These are phyloP conservation scores for Drosophila niveifrons DNA, from an alignment of 2,888 invertebrate species.

Conservation along the genomic window DNA sequence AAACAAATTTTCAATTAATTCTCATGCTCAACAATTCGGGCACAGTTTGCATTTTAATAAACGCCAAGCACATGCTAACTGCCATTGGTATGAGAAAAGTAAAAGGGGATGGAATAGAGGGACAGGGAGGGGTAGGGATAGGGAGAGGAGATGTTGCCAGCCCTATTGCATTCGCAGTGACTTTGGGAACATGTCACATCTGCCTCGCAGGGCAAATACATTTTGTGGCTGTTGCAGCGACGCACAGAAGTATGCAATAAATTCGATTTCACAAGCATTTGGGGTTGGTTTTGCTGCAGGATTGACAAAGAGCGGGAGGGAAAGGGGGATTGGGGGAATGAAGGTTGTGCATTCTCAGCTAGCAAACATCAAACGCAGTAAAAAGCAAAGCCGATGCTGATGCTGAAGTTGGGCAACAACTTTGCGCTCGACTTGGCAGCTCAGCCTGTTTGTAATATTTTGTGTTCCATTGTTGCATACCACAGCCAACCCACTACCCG, in stretches of 20 bases:
- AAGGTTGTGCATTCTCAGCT: not conserved
- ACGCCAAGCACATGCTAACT: slow-evolving; percentile 68
- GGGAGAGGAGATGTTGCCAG: not conserved
- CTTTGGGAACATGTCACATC: slow-evolving; percentile 70
- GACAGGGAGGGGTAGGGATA: not conserved
- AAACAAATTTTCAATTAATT: slow-evolving; percentile 74
- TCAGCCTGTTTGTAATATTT: slow-evolving; percentile 64
- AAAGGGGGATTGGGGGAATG: not conserved
- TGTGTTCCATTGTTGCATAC: slow-evolving; percentile 58
- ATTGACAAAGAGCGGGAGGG: not conserved
- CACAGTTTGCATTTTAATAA: slow-evolving; percentile 68
- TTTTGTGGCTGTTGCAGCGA: slow-evolving; percentile 67
- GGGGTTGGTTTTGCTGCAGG: not conserved
- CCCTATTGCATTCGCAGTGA: slow-evolving; percentile 26
- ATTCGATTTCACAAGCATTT: slow-evolving; percentile 63
- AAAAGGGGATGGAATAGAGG: not conserved
- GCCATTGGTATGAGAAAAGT: not conserved
- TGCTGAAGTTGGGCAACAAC: slow-evolving; percentile 53
- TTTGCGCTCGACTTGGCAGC: slow-evolving; percentile 60
- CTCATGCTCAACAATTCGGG: slow-evolving; percentile 44
- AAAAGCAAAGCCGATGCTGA: slow-evolving; percentile 29
- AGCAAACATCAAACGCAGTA: slow-evolving; percentile 42
- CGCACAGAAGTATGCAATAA: slow-evolving; percentile 74
- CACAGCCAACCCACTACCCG: slow-evolving; percentile 2
- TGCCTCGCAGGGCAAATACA: slow-evolving; percentile 68